A percentile compares a stretch with the other conserved stretches of the same genome.
Evolutionary conservation across 2,797 vertebrate species (phyloP).

Genomic region (Gallinago nigripennis): DNA sequence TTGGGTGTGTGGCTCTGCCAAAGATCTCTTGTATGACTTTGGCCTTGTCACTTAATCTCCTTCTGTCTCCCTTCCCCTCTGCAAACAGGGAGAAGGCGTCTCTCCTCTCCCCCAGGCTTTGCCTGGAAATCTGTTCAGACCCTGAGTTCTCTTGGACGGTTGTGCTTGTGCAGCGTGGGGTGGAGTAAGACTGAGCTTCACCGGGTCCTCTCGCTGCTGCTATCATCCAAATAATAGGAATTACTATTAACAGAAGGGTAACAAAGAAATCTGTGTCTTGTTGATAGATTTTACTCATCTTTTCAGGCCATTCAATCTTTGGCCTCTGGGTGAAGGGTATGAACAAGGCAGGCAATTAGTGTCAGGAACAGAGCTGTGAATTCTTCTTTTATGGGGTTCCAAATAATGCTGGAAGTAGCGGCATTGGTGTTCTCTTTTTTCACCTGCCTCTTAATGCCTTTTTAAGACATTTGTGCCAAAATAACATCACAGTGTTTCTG

Average conservation of each 20-base stretch:
- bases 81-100: slow-evolving; percentile 33
- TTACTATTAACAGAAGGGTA: slow-evolving; percentile 21
- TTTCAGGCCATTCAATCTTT: slow-evolving; percentile 55
- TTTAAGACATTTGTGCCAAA: slow-evolving; percentile 36
- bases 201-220: background rate
- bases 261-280: slow-evolving; percentile 27
- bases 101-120: slow-evolving; percentile 53
- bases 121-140: slow-evolving; percentile 48
- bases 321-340: slow-evolving; percentile 46
- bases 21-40: slow-evolving; percentile 65
- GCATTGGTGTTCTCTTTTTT: background rate
- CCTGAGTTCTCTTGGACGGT: slow-evolving; percentile 16
- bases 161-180: background rate
- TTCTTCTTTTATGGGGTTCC: slow-evolving; percentile 21
- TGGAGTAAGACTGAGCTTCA: background rate
- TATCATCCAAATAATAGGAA: slow-evolving; percentile 21
- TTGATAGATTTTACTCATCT: slow-evolving; percentile 56
- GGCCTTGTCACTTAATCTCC: slow-evolving; percentile 69
- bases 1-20: slow-evolving; percentile 62
- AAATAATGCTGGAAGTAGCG: slow-evolving; percentile 10
- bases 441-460: slow-evolving; percentile 18
- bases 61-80: slow-evolving; percentile 46
- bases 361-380: slow-evolving; percentile 34
- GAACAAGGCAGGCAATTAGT: slow-evolving; percentile 51
- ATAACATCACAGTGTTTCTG: background rate